Base-by-base conservation (phyloP, 1,140 invertebrate genomes). In the Ceratosolen solmsi region DNA sequence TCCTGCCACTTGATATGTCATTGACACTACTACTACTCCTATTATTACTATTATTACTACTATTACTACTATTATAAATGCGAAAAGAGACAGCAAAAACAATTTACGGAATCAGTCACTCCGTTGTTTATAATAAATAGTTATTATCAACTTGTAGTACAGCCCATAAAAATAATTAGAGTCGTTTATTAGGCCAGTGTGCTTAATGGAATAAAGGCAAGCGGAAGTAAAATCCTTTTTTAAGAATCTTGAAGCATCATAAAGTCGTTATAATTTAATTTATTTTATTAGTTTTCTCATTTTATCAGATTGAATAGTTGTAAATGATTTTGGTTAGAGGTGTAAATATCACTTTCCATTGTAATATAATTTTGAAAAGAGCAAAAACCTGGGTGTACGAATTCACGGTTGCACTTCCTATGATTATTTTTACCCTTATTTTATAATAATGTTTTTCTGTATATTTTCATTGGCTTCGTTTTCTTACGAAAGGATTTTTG, bases 1-100 rank as follows among this genome's bases (percentile, higher is more conserved):
- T 84, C 84, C 86, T 85, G 83, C 87, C 85, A 85, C 86, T 88
- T 86, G 80, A 87, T 85, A 85, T 86, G 79, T 82, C 86, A 87
- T 84, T 78, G 17, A 46, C 30, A 82, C 41, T 65, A 77, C 36
- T 85, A 46, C 13, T 46, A 46, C 15, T n/a, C 13, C 33, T 68
- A 68, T 9, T 68, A 38, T n/a, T 38, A 68, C 9, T 68, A n/a
- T n/a, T 22, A 68, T 38, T 68, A 82, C 25, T 76, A 60, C 27
- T 86, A 38, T n/a, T 68, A 63, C 15, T 63, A 80, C 77, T 78
- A 83, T 51, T 84, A 83, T 15, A 58, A 81, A 85, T 76, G 63
- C 58, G 63, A 83, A 60, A 36, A 80, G 71, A 85, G 17, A 79
- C 46, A 83, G 25, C 38, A 70, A 65, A 77, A 74, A 56, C 30